Conservation (phyloP, 2,797 vertebrate species). For the Lerista edwardsae region DNA sequence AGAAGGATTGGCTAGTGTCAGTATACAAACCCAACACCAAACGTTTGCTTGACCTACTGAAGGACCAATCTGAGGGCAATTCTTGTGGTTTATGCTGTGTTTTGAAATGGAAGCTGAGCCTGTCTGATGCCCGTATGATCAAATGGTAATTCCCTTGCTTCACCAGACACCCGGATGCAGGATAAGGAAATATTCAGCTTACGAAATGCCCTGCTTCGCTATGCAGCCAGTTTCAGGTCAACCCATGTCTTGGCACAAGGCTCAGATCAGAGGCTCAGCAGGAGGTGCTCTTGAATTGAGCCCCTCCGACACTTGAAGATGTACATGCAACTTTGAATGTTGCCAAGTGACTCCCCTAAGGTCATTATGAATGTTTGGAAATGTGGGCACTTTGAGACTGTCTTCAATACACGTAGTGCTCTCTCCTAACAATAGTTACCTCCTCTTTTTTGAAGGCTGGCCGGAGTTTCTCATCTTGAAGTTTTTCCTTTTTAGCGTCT, state of each 20-base stretch:
- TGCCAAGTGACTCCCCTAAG: background rate
- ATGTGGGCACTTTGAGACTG: background rate
- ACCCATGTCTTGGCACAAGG: background rate
- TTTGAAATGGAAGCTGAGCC: background rate
- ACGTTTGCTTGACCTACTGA: conserved; percentile 27
- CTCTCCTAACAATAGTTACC: conserved; percentile 72
- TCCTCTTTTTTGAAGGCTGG: conserved; percentile 76
- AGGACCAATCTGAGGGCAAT: background rate
- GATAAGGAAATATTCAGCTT: background rate
- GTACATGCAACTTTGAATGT: background rate
- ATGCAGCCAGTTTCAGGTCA: background rate
- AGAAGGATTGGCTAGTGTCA: conserved; percentile 45
- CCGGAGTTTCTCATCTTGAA: conserved; percentile 76
- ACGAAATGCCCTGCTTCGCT: background rate
- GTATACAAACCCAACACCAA: conserved; percentile 44
- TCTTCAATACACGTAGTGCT: background rate
- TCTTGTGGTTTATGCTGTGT: background rate
- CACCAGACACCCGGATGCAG: background rate
- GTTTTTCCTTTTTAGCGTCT: conserved; percentile 76
- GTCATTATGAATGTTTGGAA: background rate
- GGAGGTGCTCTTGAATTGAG: background rate
- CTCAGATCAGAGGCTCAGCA: background rate
- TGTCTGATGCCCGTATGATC: background rate
- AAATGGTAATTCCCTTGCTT: background rate
- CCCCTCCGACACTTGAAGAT: background rate